These are phyloP conservation scores for Myrmophylax atrothorax DNA, from an alignment of 2,113 vertebrate species.

Conservation along the genomic window DNA sequence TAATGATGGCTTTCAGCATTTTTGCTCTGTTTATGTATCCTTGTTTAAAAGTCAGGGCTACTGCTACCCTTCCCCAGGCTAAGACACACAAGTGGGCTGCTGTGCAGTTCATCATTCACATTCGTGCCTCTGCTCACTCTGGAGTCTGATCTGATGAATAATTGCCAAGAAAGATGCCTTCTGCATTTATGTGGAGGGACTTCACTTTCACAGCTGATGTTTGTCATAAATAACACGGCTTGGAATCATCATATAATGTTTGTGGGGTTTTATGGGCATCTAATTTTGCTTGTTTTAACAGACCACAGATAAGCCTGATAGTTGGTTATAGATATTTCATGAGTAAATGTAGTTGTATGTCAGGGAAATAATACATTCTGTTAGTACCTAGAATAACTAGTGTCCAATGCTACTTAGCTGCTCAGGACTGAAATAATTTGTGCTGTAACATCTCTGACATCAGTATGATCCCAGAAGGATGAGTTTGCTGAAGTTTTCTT, in stretches of 20 bases:
- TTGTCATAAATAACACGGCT: not conserved
- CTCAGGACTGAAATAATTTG: not conserved
- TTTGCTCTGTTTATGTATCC: constrained; percentile 16
- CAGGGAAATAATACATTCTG: not conserved
- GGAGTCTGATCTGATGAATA: not conserved
- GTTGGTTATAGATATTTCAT: not conserved
- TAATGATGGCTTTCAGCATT: constrained; percentile 56
- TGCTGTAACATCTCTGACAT: not conserved
- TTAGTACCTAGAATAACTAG: not conserved
- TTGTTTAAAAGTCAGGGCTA: constrained; percentile 22
- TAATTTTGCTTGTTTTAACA: not conserved
- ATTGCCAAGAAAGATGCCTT: not conserved
- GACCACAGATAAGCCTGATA: not conserved
- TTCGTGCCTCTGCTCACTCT: not conserved
- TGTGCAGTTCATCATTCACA: not conserved
- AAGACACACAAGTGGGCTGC: not conserved
- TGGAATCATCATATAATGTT: not conserved
- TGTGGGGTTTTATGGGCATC: not conserved
- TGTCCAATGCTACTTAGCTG: not conserved
- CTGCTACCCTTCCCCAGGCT: not conserved
- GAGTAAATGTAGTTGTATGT: not conserved
- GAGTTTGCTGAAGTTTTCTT: not conserved
- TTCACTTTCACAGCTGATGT: constrained; percentile 21
- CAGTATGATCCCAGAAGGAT: not conserved
- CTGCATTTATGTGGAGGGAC: not conserved